These are phyloP conservation scores for Probaryconus sp. DNA, from an alignment of 1,140 invertebrate species.

Conservation along the genomic window DNA sequence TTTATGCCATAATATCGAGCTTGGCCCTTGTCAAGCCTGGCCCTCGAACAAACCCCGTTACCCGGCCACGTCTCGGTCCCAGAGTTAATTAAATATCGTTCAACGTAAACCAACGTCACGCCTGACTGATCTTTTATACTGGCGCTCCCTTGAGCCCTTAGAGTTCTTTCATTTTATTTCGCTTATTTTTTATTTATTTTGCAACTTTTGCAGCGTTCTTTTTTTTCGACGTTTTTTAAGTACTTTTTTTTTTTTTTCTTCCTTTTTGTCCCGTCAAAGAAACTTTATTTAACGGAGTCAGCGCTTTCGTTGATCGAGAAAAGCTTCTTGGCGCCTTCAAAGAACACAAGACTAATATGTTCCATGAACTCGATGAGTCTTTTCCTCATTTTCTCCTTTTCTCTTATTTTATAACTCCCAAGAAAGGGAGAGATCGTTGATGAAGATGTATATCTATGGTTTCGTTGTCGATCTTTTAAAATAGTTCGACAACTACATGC, in stretches of 20 bases:
- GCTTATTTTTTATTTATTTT: slow-evolving; percentile 36
- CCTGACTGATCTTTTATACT: slow-evolving; percentile 54
- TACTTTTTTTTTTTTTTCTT: slow-evolving; percentile 11
- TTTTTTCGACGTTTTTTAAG: slow-evolving; percentile 9
- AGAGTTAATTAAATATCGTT: slow-evolving; percentile 61
- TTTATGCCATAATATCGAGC: slow-evolving; percentile 54
- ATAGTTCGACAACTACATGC: too few relatives aligned
- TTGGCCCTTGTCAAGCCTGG: slow-evolving; percentile 39
- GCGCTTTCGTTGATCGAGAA: slow-evolving; percentile 47
- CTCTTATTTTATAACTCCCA: not conserved
- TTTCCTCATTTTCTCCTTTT: slow-evolving; percentile 6
- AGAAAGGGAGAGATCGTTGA: not conserved
- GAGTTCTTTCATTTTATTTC: slow-evolving; percentile 46
- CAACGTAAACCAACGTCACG: slow-evolving; percentile 57
- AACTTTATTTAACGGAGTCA: slow-evolving; percentile 37
- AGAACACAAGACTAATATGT: slow-evolving; percentile 48
- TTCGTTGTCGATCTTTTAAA: too few relatives aligned
- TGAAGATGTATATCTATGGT: too few relatives aligned
- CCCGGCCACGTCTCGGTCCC: slow-evolving; percentile 27
- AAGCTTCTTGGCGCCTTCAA: slow-evolving; percentile 53
- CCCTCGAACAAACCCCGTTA: slow-evolving; percentile 52
- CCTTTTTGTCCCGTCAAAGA: slow-evolving; percentile 36
- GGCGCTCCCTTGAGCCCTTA: slow-evolving; percentile 34
- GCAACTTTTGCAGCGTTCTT: slow-evolving; percentile 23
- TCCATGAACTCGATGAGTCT: slow-evolving; percentile 25